Conservation (phyloP, 2,113 vertebrate genomes). For the Turdus rufiventris region DNA sequence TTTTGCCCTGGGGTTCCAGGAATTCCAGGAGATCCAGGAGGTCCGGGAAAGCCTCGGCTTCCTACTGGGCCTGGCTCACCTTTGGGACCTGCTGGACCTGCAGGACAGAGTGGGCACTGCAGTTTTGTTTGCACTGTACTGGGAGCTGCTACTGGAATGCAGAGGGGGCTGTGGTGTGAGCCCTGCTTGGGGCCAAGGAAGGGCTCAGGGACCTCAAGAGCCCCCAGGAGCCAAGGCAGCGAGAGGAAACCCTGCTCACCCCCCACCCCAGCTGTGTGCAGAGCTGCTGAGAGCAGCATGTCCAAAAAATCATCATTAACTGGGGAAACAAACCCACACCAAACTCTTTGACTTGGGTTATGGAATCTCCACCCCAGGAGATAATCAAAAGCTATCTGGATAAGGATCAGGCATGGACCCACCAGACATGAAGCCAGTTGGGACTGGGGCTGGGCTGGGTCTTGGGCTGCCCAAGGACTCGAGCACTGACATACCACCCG, state of each 20-base stretch:
- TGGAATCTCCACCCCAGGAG: not conserved
- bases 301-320: not conserved
- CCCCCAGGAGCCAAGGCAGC: not conserved
- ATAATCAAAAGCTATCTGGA: not conserved
- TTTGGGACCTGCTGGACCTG: conserved; percentile 72
- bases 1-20: conserved; percentile 71
- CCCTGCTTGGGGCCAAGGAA: not conserved
- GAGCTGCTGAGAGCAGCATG: not conserved
- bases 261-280: accelerated
- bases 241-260: not conserved
- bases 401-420: not conserved
- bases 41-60: conserved; percentile 9
- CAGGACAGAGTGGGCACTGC: not conserved
- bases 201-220: not conserved
- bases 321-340: not conserved
- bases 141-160: accelerated
- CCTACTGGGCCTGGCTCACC: conserved; percentile 70
- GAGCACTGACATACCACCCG: accelerated
- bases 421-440: not conserved
- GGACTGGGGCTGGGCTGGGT: not conserved
- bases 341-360: not conserved
- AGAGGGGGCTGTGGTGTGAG: not conserved
- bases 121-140: not conserved
- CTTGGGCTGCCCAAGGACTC: not conserved
- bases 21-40: conserved; percentile 63